A percentile compares a stretch with the other conserved stretches of the same genome.
Conservation (phyloP, 2,797 vertebrate species). For the Taenioides sp. region DNA sequence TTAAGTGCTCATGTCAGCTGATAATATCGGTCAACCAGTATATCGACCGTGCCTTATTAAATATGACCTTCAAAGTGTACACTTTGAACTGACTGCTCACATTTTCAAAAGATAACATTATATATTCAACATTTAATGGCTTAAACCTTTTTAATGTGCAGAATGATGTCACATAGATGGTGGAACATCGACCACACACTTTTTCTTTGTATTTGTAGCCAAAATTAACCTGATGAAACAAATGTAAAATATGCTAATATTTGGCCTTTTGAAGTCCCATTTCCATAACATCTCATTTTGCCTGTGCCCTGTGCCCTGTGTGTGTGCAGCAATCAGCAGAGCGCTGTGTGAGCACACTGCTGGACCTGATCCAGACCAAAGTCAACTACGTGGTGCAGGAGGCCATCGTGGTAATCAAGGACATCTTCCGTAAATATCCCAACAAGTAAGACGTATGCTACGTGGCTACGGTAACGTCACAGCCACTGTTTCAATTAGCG, state of each 20-base stretch:
- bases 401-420: constrained; percentile 96
- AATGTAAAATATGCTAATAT: background rate
- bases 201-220: too few relatives aligned
- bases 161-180: background rate
- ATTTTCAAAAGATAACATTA: too few relatives aligned
- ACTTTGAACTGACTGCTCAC: too few relatives aligned
- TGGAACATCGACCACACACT: background rate
- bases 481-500: background rate
- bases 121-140: background rate
- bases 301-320: background rate
- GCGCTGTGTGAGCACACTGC: constrained; percentile 93
- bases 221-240: background rate
- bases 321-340: constrained; percentile 90
- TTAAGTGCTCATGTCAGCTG: too few relatives aligned
- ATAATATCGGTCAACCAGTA: too few relatives aligned
- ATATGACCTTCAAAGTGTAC: too few relatives aligned
- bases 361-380: constrained; percentile 97
- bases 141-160: background rate
- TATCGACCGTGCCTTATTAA: too few relatives aligned
- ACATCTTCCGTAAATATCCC: constrained; percentile 99
- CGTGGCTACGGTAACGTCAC: background rate
- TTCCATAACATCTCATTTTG: background rate
- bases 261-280: background rate
- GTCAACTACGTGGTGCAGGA: constrained; percentile 98
- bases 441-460: constrained; percentile 86